These are phyloP conservation scores for Planococcus citri DNA, from an alignment of 1,140 invertebrate species.

Conservation along the genomic window DNA sequence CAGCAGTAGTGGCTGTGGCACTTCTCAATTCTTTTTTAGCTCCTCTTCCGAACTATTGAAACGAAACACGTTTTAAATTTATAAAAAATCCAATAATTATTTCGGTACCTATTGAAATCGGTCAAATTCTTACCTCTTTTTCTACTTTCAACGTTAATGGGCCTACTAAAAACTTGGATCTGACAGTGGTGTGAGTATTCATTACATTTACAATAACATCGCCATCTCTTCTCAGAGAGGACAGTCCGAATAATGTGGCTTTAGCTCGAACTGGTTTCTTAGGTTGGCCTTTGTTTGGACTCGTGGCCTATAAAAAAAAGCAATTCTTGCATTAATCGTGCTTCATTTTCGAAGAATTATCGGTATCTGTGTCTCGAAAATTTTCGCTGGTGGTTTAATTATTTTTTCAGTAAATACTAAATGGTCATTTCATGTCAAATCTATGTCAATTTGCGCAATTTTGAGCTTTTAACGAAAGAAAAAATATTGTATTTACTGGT, in stretches of 20 bases:
- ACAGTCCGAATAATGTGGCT: slow-evolving; percentile 63
- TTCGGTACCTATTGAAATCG: neutral
- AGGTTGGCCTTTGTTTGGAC: slow-evolving; percentile 24
- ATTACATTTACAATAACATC: slow-evolving; percentile 66
- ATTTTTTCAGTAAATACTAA: neutral
- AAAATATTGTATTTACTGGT: too few relatives aligned
- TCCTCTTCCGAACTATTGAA: slow-evolving; percentile 52
- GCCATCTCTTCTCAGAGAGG: slow-evolving; percentile 56
- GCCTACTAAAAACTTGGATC: slow-evolving; percentile 63
- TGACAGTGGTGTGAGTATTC: slow-evolving; percentile 62
- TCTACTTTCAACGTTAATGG: slow-evolving; percentile 65
- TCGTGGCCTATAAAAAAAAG: neutral
- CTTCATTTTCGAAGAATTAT: neutral
- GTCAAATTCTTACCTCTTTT: slow-evolving; percentile 46
- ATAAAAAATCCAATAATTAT: neutral
- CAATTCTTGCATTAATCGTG: too few relatives aligned
- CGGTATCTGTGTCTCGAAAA: too few relatives aligned
- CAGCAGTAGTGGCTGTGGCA: slow-evolving; percentile 68
- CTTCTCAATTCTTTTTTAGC: slow-evolving; percentile 61
- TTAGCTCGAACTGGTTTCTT: slow-evolving; percentile 41
- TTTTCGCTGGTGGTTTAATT: neutral
- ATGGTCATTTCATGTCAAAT: neutral
- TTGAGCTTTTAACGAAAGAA: too few relatives aligned
- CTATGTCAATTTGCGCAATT: neutral
- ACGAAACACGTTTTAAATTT: slow-evolving; percentile 4